Base-by-base conservation (phyloP, 2,888 invertebrate genomes). In the Mimas tiliae region DNA sequence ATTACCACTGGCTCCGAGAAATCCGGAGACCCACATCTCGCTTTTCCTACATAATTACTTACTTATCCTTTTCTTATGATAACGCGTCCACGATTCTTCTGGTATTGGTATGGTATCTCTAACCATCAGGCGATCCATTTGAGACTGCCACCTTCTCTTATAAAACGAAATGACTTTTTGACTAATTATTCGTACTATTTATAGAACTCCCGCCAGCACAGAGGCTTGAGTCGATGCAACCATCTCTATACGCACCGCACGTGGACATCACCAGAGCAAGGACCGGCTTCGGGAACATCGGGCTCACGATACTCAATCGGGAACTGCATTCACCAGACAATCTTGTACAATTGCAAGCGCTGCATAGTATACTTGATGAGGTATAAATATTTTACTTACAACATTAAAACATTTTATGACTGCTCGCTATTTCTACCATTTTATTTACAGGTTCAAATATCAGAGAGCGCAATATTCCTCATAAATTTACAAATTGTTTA, bases 351-450 rank as follows among this genome's bases (percentile, higher is more conserved):
- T 69, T 90, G 55, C 93, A 90, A 71, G 91, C 93, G 1, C 65
- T 93, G 42, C 93, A 93, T 67, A 86, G 79, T 34, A 65, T 93
- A n/a, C 71, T 90, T 63, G 89, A 91, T 72, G 85, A 89, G 87
- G 93, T 92, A 11, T 50, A 38, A 0, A 38, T 38, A 38, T 38
- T 9, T 9, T 7, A 38, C 38, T 9, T 38, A 38, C 38, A 3
- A 34, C 34, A 38, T 38, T 1, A 27, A 27, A 27, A 38, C 2
- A 48, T 53, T 33, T 53, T 27, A 52, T 2, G 19, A 21, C n/a
- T 33, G 47, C 6, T 21, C n/a, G 9, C 16, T 64, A 1, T 38
- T 34, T 38, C 6, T 51, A 50, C 8, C 63, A 53, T 47, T 1
- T 19, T 63, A 64, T 62, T 45, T 55, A 62, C 81, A 93, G 93